phyloP scores from a whole-genome alignment of 2,797 vertebrate genomes.

The Myiotriccus ornatus region DNA sequence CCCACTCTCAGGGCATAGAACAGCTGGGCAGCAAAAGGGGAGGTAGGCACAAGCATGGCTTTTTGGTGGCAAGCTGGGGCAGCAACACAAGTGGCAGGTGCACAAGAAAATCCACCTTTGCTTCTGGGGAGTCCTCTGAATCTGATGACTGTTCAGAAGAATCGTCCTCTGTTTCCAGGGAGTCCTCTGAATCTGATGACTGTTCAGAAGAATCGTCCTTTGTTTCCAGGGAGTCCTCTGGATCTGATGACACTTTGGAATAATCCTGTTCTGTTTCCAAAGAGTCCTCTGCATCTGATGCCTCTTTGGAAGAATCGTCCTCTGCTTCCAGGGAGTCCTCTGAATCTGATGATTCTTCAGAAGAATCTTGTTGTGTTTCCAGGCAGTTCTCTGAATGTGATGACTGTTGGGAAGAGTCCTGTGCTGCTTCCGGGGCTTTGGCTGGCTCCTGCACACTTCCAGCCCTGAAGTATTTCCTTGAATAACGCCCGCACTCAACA shows the following conservation, averaged over 20 bases:
- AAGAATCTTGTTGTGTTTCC: too few species aligned
- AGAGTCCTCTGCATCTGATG: too few species aligned
- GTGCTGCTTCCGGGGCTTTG: rapidly evolving
- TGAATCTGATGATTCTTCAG: too few species aligned
- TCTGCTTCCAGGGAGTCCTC: too few species aligned
- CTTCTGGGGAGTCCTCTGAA: neutral
- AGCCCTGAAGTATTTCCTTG: neutral
- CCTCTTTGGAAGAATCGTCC: too few species aligned
- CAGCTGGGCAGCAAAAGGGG: neutral
- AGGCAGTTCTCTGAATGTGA: too few species aligned
- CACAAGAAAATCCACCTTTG: neutral
- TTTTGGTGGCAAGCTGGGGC: neutral
- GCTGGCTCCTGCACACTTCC: rapidly evolving
- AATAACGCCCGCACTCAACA: rapidly evolving
- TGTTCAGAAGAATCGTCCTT: too few species aligned
- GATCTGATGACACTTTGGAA: too few species aligned
- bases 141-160: neutral
- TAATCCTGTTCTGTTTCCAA: too few species aligned
- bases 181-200: too few species aligned
- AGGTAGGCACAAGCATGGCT: rapidly evolving
- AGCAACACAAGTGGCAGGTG: rapidly evolving
- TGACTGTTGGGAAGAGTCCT: neutral
- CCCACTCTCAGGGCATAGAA: neutral
- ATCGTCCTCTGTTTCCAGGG: too few species aligned
- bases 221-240: too few species aligned